Evolutionary conservation across 2,888 invertebrate genomes (phyloP).

Genomic region (Electrophaes corylata): DNA sequence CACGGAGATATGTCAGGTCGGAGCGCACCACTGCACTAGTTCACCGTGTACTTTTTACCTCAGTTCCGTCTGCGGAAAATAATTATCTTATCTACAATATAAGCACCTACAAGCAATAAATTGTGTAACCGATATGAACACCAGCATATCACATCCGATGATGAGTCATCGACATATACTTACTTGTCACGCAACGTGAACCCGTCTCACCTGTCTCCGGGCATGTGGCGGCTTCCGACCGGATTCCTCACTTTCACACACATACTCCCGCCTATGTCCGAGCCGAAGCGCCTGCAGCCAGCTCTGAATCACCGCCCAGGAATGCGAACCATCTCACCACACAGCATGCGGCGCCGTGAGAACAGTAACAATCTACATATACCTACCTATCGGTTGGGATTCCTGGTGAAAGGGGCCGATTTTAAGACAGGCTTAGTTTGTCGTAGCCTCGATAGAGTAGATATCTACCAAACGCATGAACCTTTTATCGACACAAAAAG

Average conservation of each 20-base stretch:
- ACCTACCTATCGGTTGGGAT: constrained; percentile 16
- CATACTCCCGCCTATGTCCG: constrained; percentile 43
- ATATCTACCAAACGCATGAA: no score
- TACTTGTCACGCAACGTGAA: not conserved
- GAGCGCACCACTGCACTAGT: no score
- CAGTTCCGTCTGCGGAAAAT: no score
- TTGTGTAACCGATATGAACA: not conserved
- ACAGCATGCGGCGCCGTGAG: constrained; percentile 29
- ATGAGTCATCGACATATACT: not conserved
- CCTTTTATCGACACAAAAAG: not conserved
- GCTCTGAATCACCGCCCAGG: constrained; percentile 53
- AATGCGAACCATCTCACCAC: constrained; percentile 49
- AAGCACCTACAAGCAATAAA: no score
- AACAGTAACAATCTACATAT: constrained; percentile 19
- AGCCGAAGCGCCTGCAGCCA: constrained; percentile 2
- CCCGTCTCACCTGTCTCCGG: constrained; percentile 19
- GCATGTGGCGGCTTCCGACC: constrained; percentile 39
- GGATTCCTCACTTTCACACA: constrained; percentile 55
- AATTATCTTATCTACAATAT: no score
- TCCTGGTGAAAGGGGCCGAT: not conserved
- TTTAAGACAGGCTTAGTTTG: not conserved
- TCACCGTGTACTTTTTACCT: no score
- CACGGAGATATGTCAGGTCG: no score
- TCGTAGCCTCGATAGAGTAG: no score
- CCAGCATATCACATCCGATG: not conserved